These are phyloP conservation scores for Balearica regulorum DNA, from an alignment of 2,797 vertebrate species.

Conservation along the genomic window DNA sequence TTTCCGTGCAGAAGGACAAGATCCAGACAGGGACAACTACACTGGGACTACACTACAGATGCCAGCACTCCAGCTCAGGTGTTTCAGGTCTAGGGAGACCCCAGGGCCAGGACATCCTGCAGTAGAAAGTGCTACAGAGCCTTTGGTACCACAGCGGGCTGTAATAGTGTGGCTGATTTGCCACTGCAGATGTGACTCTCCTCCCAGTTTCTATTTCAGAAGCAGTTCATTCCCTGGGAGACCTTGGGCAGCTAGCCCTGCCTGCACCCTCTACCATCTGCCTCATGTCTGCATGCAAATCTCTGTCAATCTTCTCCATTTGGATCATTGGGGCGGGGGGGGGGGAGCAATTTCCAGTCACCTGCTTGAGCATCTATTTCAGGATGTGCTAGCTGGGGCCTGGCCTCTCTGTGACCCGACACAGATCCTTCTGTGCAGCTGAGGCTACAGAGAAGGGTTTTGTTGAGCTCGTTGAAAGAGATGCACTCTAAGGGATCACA, in stretches of 20 bases:
- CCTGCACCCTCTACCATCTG: background rate
- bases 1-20: background rate
- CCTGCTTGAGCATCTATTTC: background rate
- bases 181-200: background rate
- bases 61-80: background rate
- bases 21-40: background rate
- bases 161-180: background rate
- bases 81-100: background rate
- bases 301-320: background rate
- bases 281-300: background rate
- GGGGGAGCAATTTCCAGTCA: background rate
- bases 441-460: background rate
- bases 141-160: accelerated
- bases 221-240: background rate
- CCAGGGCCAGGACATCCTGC: background rate
- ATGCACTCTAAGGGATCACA: background rate
- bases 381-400: accelerated
- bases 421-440: background rate
- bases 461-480: background rate
- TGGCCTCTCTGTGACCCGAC: background rate
- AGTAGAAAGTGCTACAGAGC: background rate
- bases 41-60: background rate
- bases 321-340: accelerated
- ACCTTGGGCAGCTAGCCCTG: background rate
- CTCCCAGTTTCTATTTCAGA: background rate